A percentile compares a stretch with the other conserved stretches of the same genome.
phyloP scores from a whole-genome alignment of 2,797 vertebrate genomes.

The Sebastes oblongus region DNA sequence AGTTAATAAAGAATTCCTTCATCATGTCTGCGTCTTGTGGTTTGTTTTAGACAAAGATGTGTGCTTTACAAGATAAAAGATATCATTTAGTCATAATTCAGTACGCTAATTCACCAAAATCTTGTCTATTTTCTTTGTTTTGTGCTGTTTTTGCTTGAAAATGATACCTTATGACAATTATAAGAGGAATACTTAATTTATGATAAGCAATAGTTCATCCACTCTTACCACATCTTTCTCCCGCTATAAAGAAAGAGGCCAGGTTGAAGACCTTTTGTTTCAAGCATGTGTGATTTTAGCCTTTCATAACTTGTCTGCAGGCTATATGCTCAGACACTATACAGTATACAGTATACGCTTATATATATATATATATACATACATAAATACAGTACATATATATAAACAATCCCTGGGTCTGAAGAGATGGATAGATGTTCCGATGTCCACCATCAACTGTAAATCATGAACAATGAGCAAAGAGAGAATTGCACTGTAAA shows the following conservation, averaged over 20 bases:
- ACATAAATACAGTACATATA: too few species aligned
- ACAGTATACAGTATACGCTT: too few species aligned
- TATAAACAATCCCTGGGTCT: background rate
- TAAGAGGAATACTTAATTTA: background rate
- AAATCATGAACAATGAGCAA: background rate
- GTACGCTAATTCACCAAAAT: background rate
- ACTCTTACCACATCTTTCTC: background rate
- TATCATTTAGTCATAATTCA: background rate
- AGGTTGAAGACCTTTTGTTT: background rate
- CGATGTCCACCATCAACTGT: background rate
- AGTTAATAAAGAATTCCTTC: slow-evolving; percentile 59
- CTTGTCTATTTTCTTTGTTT: background rate
- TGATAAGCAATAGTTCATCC: background rate
- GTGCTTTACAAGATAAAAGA: background rate
- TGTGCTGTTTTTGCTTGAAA: background rate
- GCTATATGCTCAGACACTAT: background rate
- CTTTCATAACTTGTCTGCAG: background rate
- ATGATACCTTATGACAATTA: background rate
- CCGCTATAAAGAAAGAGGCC: background rate
- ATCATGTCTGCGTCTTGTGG: slow-evolving; percentile 19
- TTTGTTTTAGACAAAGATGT: background rate
- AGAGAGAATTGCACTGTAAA: fast-evolving
- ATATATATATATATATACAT: too few species aligned
- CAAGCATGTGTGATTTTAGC: background rate
- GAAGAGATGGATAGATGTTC: background rate